phyloP scores from a whole-genome alignment of 1,140 invertebrate genomes.

The Zelostemma sp. region DNA sequence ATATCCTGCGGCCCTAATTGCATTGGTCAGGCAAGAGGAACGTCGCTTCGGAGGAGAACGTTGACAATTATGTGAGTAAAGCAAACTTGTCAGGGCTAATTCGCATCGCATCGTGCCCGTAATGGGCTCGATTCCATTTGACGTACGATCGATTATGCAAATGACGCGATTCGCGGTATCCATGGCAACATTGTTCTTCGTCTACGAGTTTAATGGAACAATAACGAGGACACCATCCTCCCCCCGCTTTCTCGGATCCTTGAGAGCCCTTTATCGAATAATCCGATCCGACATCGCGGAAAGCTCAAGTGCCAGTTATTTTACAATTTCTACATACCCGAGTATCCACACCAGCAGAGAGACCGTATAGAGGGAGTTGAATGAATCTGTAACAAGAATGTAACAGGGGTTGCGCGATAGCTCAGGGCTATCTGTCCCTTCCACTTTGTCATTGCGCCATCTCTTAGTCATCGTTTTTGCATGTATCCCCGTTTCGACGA shows the following conservation, averaged over 20 bases:
- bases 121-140: background rate
- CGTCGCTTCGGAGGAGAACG: no score
- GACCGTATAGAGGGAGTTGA: slow-evolving; percentile 24
- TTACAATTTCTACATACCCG: slow-evolving; percentile 2
- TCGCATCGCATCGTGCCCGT: background rate
- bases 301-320: slow-evolving; percentile 2
- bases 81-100: slow-evolving; percentile 7
- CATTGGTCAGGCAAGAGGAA: no score
- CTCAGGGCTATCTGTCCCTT: slow-evolving; percentile 41
- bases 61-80: background rate
- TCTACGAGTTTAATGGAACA: background rate
- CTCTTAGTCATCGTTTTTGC: slow-evolving; percentile 43
- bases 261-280: background rate
- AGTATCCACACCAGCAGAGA: background rate
- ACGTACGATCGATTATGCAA: background rate
- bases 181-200: background rate
- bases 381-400: slow-evolving; percentile 45
- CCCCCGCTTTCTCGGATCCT: background rate
- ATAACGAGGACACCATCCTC: no score
- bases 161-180: background rate
- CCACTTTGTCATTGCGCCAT: slow-evolving; percentile 33
- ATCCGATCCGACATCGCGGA: background rate
- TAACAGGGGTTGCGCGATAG: slow-evolving; percentile 44
- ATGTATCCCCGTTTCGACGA: slow-evolving; percentile 40
- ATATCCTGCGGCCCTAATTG: no score